Evolutionary conservation across 2,888 invertebrate genomes (phyloP).

Genomic region (Allophyes oxyacanthae): DNA sequence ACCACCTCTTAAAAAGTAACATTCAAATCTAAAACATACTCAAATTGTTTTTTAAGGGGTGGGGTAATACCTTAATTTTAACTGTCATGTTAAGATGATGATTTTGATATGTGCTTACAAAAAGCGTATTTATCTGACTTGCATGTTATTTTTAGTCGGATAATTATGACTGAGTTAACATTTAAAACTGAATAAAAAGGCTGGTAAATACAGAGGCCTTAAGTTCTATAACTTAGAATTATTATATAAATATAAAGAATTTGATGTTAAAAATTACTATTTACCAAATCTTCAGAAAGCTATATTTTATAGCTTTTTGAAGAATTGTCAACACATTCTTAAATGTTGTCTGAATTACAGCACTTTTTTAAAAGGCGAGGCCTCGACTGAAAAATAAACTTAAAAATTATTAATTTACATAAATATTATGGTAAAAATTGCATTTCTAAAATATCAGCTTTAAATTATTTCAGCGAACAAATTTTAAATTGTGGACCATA

Average conservation of each 20-base stretch:
- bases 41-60: slow-evolving; percentile 15
- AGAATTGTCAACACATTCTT: too few species aligned
- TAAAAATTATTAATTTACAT: too few species aligned
- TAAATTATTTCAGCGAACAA: slow-evolving; percentile 33
- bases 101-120: slow-evolving; percentile 3
- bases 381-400: not conserved
- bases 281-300: not conserved
- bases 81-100: not conserved
- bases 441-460: slow-evolving; percentile 1
- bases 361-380: too few species aligned
- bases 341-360: too few species aligned
- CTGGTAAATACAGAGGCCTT: slow-evolving; percentile 25
- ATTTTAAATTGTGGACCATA: slow-evolving; percentile 28
- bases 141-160: slow-evolving; percentile 25
- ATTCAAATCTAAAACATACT: slow-evolving; percentile 18
- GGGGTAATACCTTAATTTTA: not conserved
- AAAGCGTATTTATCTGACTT: slow-evolving; percentile 9
- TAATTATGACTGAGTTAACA: slow-evolving; percentile 31
- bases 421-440: not conserved
- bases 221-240: slow-evolving; percentile 21
- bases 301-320: not conserved
- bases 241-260: not conserved
- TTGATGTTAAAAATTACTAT: slow-evolving; percentile 18
- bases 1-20: slow-evolving; percentile 8
- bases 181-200: slow-evolving; percentile 4